phyloP scores from a whole-genome alignment of 2,113 vertebrate species.

The Capricornis sumatraensis region DNA sequence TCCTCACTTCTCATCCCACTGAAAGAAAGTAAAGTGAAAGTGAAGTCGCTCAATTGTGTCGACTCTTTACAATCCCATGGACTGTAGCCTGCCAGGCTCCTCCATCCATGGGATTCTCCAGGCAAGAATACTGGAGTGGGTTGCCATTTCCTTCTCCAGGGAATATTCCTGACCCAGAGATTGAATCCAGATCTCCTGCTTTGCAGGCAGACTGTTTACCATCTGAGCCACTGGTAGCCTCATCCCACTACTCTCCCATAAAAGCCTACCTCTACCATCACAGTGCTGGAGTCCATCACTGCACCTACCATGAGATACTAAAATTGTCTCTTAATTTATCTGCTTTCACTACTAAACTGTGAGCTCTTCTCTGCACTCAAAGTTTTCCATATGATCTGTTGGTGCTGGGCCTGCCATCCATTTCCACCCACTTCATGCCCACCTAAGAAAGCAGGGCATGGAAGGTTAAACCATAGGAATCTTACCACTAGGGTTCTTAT shows the following conservation, averaged over 20 bases:
- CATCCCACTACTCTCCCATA: background rate
- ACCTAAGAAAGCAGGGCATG: background rate
- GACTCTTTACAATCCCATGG: background rate
- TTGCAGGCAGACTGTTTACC: background rate
- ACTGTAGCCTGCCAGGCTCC: background rate
- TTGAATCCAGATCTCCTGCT: background rate
- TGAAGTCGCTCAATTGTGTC: background rate
- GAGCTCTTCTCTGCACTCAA: background rate
- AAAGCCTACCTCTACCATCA: background rate
- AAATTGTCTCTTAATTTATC: background rate
- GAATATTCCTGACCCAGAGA: background rate
- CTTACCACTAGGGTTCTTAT: background rate
- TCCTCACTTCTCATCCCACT: background rate
- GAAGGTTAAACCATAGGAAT: background rate
- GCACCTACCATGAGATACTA: background rate
- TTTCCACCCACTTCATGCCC: background rate
- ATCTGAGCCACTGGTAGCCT: background rate
- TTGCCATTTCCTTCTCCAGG: background rate
- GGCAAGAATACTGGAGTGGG: background rate
- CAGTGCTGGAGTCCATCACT: background rate
- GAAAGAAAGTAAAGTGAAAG: background rate
- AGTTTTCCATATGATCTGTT: background rate
- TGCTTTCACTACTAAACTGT: background rate
- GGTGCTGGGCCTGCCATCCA: background rate
- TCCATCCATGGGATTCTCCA: background rate